A percentile compares a stretch with the other conserved stretches of the same genome.
Conservation (phyloP, 1,140 invertebrate genomes). For the Pseudomyrmex concolor region DNA sequence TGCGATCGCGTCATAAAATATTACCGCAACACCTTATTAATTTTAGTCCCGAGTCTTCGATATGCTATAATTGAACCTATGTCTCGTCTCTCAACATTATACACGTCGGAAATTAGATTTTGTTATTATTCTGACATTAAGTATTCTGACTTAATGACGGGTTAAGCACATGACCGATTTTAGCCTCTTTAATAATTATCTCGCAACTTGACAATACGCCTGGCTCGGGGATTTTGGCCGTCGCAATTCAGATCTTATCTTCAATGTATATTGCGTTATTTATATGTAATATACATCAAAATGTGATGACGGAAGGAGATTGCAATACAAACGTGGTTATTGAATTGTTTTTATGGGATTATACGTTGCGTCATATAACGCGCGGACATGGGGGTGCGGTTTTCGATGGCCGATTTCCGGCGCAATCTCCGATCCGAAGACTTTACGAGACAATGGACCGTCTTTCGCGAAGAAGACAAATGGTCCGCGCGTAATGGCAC, state of each 20-base stretch:
- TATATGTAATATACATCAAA: conserved; percentile 22
- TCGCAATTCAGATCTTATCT: conserved; percentile 21
- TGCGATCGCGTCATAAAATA: background rate
- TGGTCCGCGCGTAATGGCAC: conserved; percentile 69
- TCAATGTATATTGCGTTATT: background rate
- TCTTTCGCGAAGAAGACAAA: conserved; percentile 68
- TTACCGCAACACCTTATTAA: background rate
- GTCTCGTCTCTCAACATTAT: conserved; percentile 11
- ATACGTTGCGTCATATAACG: background rate
- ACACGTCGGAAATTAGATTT: conserved; percentile 28
- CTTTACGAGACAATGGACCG: conserved; percentile 66
- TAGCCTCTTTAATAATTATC: conserved; percentile 40
- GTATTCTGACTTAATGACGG: background rate
- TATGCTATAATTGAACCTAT: conserved; percentile 22
- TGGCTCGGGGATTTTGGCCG: background rate
- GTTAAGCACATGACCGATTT: conserved; percentile 14
- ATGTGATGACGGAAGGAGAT: background rate
- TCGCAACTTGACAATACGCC: background rate
- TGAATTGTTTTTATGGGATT: conserved; percentile 12
- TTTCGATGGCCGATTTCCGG: conserved; percentile 77
- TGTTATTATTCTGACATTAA: background rate
- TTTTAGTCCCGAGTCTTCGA: background rate
- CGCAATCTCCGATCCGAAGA: conserved; percentile 72
- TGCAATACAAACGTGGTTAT: conserved; percentile 21
- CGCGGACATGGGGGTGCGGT: conserved; percentile 67